Evolutionary conservation across 2,888 invertebrate genomes (phyloP), one percentile per base, ranked within the genome.

Genomic region (Eilema caniola): DNA sequence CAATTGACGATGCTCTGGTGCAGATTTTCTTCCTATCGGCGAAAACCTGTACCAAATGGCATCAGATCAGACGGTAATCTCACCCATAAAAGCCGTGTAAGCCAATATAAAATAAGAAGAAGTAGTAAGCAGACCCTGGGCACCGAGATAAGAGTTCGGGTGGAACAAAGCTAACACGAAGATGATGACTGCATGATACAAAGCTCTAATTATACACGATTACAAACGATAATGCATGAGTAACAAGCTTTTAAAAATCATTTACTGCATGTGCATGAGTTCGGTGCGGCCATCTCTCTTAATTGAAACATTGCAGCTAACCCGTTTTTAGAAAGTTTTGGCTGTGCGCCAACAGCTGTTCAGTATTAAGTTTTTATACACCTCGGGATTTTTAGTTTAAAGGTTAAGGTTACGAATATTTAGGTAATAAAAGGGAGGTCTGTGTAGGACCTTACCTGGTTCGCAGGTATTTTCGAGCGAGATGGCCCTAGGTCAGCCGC

Each of bases 291-390:
- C 66, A 23, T 61, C 25, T 66, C 47, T 84, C 85, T 87, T 90
- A 90, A 92, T 92, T 90, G 89, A 92, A 88, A 87, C 86, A 84
- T 88, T 92, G 89, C 90, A 91, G 86, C 85, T 89, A 88, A 88
- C 86, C 87, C 83, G 88, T 90, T 91, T 91, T 92, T 91, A 90
- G 90, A 92, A 92, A 92, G 90, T 89, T 88, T 90, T 94, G 94
- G 93, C 87, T 76, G 80, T 70, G 78, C 71, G 92, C 94, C 94
- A 94, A 89, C 88, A 87, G 83, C 86, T 90, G 90, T 83, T 86
- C 79, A 85, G 87, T 86, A 88, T 90, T 85, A 88, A 84, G 70
- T 79, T 78, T 77, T 79, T 83, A 76, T 81, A 80, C 84, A 81
- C 85, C 85, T 83, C 83, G 80, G 86, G 87, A 88, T 88, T 91